Evolutionary conservation across 2,888 invertebrate genomes (phyloP).

Genomic region (Apomyelois bistriatella): DNA sequence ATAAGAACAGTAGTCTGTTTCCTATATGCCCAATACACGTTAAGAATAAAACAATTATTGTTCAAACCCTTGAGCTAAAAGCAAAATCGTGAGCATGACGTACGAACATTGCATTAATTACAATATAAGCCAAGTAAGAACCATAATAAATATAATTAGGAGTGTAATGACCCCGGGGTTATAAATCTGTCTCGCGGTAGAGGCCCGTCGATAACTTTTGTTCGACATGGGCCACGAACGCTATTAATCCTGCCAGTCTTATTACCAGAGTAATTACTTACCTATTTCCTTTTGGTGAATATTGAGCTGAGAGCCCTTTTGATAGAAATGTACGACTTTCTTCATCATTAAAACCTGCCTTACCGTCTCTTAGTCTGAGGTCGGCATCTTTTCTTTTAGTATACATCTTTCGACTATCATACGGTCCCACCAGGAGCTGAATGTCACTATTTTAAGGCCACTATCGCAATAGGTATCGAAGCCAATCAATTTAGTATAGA

Average conservation of each 20-base stretch:
- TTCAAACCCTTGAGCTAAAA: too few relatives aligned
- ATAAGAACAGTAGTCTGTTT: too few relatives aligned
- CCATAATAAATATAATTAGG: conserved; percentile 58
- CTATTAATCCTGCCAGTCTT: conserved; percentile 26
- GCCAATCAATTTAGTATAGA: too few relatives aligned
- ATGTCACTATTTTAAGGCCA: too few relatives aligned
- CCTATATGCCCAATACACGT: too few relatives aligned
- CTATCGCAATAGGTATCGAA: too few relatives aligned
- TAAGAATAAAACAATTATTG: too few relatives aligned
- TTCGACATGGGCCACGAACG: conserved; percentile 17
- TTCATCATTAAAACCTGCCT: neutral
- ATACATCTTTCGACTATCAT: too few relatives aligned
- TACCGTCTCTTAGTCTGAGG: neutral
- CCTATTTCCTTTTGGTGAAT: conserved; percentile 1
- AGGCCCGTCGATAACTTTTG: conserved; percentile 27
- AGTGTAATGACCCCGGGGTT: conserved; percentile 52
- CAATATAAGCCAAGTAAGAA: conserved; percentile 36
- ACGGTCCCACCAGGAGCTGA: too few relatives aligned
- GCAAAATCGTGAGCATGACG: conserved; percentile 13
- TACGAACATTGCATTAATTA: conserved; percentile 35
- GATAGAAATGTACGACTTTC: neutral
- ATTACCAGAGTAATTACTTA: conserved; percentile 12
- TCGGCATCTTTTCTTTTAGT: too few relatives aligned
- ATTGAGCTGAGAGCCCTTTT: conserved; percentile 13
- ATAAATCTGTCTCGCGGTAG: conserved; percentile 46